These are phyloP conservation scores for Aphaenogaster ashmeadi DNA, from an alignment of 1,140 invertebrate genomes.

Conservation along the genomic window DNA sequence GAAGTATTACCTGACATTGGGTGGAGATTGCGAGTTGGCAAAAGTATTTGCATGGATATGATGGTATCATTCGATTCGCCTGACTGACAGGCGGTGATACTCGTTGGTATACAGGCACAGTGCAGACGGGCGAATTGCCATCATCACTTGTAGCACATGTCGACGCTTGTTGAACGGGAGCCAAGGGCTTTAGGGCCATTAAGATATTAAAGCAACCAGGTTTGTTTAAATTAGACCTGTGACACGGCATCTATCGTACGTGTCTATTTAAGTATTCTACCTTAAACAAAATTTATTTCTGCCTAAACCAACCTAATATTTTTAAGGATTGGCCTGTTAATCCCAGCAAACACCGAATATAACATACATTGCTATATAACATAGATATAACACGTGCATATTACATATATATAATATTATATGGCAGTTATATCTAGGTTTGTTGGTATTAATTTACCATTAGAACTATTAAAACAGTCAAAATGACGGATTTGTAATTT, in stretches of 20 bases:
- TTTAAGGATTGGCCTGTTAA: background rate
- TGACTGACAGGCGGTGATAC: conserved; percentile 40
- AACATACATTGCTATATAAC: too few relatives aligned
- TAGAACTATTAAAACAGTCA: too few relatives aligned
- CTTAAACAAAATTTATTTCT: background rate
- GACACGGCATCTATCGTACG: background rate
- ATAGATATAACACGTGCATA: too few relatives aligned
- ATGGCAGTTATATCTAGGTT: too few relatives aligned
- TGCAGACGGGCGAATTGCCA: conserved; percentile 7
- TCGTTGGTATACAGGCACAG: background rate
- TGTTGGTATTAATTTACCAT: too few relatives aligned
- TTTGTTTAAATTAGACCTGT: conserved; percentile 1
- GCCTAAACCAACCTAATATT: background rate
- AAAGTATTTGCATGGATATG: conserved; percentile 55
- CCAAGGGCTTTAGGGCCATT: background rate
- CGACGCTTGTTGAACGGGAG: background rate
- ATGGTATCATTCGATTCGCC: conserved; percentile 43
- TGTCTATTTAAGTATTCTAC: background rate
- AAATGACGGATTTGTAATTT: too few relatives aligned
- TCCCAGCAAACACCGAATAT: too few relatives aligned
- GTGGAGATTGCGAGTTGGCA: conserved; percentile 42
- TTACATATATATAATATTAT: too few relatives aligned
- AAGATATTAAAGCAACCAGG: background rate
- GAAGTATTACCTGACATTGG: conserved; percentile 57
- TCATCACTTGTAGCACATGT: background rate